Evolutionary conservation across 1,140 invertebrate species (phyloP).

Genomic region (Sitodiplosis mosellana): DNA sequence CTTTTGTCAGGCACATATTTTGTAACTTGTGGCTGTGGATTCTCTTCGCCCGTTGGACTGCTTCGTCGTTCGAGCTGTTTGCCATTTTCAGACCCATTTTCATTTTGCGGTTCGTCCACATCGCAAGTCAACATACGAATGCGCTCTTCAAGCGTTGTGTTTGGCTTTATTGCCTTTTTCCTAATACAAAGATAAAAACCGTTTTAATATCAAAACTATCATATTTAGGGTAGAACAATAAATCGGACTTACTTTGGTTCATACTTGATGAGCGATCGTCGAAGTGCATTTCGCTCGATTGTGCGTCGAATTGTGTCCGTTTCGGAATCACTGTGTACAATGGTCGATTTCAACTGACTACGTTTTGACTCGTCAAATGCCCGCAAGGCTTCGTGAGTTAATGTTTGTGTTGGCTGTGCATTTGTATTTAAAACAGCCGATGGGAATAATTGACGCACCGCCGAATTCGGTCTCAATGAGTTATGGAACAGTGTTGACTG

Average conservation of each 20-base stretch:
- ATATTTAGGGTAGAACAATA: not conserved
- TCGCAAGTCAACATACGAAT: slow-evolving; percentile 65
- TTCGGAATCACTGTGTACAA: slow-evolving; percentile 27
- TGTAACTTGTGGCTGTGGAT: slow-evolving; percentile 16
- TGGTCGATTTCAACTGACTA: slow-evolving; percentile 27
- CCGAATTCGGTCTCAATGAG: slow-evolving; percentile 37
- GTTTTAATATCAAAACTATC: not conserved
- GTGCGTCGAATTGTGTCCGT: slow-evolving; percentile 38
- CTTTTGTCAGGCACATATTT: slow-evolving; percentile 27
- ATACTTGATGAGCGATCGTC: slow-evolving; percentile 48
- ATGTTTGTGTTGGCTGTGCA: slow-evolving; percentile 32
- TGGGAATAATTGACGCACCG: slow-evolving; percentile 51
- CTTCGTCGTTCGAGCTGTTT: slow-evolving; percentile 21
- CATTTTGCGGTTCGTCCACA: slow-evolving; percentile 36
- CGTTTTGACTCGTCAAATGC: slow-evolving; percentile 44
- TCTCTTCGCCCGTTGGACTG: slow-evolving; percentile 33
- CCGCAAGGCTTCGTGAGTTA: slow-evolving; percentile 41
- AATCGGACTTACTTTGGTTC: slow-evolving; percentile 19
- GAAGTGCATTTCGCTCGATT: slow-evolving; percentile 52
- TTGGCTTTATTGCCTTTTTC: slow-evolving; percentile 32
- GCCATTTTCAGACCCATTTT: not conserved
- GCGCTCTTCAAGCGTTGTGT: slow-evolving; percentile 53
- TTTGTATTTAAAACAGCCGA: slow-evolving; percentile 27
- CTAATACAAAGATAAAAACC: slow-evolving; percentile 6
- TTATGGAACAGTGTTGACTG: slow-evolving; percentile 25